phyloP scores from a whole-genome alignment of 2,797 vertebrate genomes.

The Sciurus vulgaris region DNA sequence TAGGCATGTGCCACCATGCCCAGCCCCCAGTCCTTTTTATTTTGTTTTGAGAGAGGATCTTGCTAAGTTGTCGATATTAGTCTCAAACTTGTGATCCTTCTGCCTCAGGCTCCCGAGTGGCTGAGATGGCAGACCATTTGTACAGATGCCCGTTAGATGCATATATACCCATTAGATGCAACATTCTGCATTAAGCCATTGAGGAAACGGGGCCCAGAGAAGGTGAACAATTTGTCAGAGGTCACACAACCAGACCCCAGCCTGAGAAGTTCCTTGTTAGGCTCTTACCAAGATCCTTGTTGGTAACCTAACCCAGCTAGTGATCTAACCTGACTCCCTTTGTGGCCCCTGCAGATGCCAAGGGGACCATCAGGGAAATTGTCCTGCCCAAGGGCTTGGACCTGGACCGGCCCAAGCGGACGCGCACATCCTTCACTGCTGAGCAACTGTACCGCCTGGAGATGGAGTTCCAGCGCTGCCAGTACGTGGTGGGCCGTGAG shows the following conservation, averaged over 20 bases:
- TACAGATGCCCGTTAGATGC: too few species aligned
- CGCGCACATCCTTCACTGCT: constrained; percentile 96
- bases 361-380: constrained; percentile 98
- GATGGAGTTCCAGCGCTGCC: constrained; percentile 97
- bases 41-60: too few species aligned
- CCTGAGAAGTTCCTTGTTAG: neutral
- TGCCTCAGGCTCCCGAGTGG: too few species aligned
- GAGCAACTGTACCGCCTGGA: constrained; percentile 98
- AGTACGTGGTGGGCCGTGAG: constrained; percentile 97
- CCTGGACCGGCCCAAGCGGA: constrained; percentile 97
- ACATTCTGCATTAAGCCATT: neutral
- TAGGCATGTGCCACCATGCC: too few species aligned
- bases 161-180: neutral
- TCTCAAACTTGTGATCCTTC: too few species aligned
- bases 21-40: too few species aligned
- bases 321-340: neutral
- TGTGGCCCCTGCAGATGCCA: constrained; percentile 92
- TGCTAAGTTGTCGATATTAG: too few species aligned
- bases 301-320: neutral
- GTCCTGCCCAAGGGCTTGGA: constrained; percentile 97
- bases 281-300: neutral
- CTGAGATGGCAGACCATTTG: neutral
- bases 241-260: neutral
- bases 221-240: constrained; percentile 17
- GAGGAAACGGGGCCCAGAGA: constrained; percentile 19